Percentiles rank a stretch among this genome's conserved stretches.
These are phyloP conservation scores for Anser brachyrhynchus DNA, from an alignment of 2,113 vertebrate genomes.

Conservation along the genomic window DNA sequence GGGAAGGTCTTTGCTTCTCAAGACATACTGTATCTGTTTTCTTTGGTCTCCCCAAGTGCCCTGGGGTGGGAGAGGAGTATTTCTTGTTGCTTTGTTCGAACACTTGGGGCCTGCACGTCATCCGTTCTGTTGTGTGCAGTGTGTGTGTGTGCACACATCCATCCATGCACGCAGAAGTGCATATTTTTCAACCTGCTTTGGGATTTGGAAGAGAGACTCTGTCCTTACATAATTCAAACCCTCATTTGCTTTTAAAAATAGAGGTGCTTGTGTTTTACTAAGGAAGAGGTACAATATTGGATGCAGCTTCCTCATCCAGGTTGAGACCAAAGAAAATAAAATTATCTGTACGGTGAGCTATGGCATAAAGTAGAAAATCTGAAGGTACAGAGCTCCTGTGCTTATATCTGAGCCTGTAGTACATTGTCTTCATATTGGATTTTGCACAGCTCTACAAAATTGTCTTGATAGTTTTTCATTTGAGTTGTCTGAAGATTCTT, in stretches of 20 bases:
- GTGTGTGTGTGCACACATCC: neutral
- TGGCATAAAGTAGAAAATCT: neutral
- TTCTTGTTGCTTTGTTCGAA: neutral
- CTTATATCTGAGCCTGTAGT: neutral
- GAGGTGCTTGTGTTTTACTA: neutral
- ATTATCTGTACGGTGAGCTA: neutral
- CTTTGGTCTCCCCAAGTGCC: neutral
- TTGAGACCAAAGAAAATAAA: neutral
- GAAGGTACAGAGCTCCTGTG: neutral
- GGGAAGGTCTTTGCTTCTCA: neutral
- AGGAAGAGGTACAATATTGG: too few relatives aligned
- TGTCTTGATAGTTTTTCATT: neutral
- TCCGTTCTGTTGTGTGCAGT: neutral
- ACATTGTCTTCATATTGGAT: neutral
- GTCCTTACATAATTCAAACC: neutral
- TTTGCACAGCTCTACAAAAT: neutral
- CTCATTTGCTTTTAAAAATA: neutral
- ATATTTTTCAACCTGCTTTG: neutral
- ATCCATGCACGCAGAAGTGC: neutral
- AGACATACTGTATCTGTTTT: neutral
- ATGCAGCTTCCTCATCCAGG: neutral
- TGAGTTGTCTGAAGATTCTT: neutral
- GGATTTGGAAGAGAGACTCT: neutral
- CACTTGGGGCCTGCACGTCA: neutral
- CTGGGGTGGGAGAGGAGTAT: neutral